A percentile compares a stretch with the other conserved stretches of the same genome.
These are phyloP conservation scores for Oreortyx pictus DNA, from an alignment of 2,797 vertebrate species.

Conservation along the genomic window DNA sequence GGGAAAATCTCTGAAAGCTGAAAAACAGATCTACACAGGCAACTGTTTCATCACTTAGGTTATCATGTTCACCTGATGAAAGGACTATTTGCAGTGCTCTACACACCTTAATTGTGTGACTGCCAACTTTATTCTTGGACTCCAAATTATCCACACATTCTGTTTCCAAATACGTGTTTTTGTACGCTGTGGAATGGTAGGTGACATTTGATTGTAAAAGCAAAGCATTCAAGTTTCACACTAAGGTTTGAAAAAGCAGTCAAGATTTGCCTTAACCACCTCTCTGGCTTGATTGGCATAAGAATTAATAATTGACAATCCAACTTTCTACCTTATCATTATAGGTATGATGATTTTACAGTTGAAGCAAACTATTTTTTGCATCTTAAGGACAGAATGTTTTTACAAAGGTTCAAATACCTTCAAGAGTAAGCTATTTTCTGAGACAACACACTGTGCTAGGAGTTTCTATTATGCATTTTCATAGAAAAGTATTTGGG, in stretches of 20 bases:
- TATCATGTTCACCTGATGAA: conserved; percentile 50
- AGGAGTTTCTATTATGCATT: background rate
- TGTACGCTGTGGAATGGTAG: background rate
- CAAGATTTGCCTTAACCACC: background rate
- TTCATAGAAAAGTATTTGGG: background rate
- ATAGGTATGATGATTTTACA: background rate
- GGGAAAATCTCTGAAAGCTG: background rate
- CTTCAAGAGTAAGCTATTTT: background rate
- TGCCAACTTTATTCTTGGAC: conserved; percentile 34
- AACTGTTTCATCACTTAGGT: conserved; percentile 29
- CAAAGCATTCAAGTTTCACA: background rate
- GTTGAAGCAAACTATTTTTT: background rate
- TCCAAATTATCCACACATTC: background rate
- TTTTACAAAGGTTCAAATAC: background rate
- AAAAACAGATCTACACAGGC: conserved; percentile 23
- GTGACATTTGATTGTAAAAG: background rate
- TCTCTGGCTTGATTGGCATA: background rate
- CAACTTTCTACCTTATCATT: background rate
- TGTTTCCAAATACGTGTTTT: conserved; percentile 31
- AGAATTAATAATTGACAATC: background rate
- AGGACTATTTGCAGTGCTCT: conserved; percentile 1
- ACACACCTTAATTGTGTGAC: background rate
- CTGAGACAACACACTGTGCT: background rate
- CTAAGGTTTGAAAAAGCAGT: background rate
- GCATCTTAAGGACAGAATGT: background rate